phyloP scores from a whole-genome alignment of 2,888 invertebrate species.

The Pseudococcus longispinus region DNA sequence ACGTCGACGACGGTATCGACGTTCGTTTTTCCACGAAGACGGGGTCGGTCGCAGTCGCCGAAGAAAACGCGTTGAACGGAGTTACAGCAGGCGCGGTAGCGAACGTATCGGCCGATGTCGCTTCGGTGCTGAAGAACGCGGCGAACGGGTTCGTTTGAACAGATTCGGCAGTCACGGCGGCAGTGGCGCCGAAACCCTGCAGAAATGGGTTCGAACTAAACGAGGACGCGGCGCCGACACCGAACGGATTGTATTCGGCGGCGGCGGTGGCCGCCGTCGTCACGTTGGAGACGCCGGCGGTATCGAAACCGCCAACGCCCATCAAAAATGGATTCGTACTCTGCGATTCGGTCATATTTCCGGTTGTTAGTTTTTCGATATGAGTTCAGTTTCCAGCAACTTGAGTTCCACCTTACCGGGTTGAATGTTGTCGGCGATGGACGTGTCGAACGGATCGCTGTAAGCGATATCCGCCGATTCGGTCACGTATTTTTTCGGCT shows the following conservation, averaged over 20 bases:
- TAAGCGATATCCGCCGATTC: conserved; percentile 60
- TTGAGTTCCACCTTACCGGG: conserved; percentile 82
- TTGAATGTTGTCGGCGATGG: conserved; percentile 76
- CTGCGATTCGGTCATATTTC: conserved; percentile 36
- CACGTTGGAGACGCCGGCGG: conserved; percentile 60
- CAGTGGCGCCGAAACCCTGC: neutral
- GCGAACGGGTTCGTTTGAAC: conserved; percentile 69
- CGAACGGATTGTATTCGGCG: conserved; percentile 66
- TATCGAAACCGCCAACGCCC: conserved; percentile 64
- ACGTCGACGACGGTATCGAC: neutral
- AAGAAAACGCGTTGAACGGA: neutral
- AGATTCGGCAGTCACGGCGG: conserved; percentile 61
- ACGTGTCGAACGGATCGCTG: conserved; percentile 85
- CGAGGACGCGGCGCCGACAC: conserved; percentile 68
- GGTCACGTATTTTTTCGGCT: conserved; percentile 61
- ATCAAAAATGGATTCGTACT: conserved; percentile 72
- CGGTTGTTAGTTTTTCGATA: conserved; percentile 61
- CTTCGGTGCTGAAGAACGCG: conserved; percentile 8
- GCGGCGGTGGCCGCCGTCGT: too few relatives aligned
- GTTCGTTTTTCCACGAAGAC: neutral
- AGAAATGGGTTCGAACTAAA: conserved; percentile 68
- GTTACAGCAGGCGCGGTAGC: neutral
- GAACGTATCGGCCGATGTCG: neutral
- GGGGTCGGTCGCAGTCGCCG: neutral
- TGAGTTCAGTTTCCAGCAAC: conserved; percentile 78